A percentile compares a stretch with the other conserved stretches of the same genome.
phyloP scores from a whole-genome alignment of 92 coral and sea anemone genomes.

The Paragorgia papillata region DNA sequence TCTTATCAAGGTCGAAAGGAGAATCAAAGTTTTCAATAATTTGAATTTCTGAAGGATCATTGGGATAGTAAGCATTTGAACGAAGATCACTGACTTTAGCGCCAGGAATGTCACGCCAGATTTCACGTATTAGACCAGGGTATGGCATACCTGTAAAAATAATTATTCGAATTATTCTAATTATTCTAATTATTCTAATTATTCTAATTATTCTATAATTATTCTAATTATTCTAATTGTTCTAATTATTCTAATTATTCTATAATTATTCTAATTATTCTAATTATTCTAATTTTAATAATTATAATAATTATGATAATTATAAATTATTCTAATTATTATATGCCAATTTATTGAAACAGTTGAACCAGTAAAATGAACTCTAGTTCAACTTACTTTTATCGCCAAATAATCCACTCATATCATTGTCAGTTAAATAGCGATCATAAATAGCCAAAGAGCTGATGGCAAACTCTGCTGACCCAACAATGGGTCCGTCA shows the following conservation, averaged over 20 bases:
- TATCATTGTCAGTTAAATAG: slow-evolving; percentile 82
- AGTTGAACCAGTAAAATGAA: too few species aligned
- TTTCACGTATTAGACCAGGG: slow-evolving; percentile 97
- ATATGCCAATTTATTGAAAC: too few species aligned
- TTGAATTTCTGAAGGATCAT: slow-evolving; percentile 96
- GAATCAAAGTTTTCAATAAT: slow-evolving; percentile 98
- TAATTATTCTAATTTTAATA: too few species aligned
- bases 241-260: too few species aligned
- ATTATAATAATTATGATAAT: too few species aligned
- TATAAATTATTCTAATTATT: too few species aligned
- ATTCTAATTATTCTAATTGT: too few species aligned
- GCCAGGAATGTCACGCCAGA: slow-evolving; percentile 94
- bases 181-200: too few species aligned
- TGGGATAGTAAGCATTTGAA: slow-evolving; percentile 91
- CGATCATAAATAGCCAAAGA: slow-evolving; percentile 85
- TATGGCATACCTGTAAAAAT: slow-evolving; percentile 84
- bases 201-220: too few species aligned
- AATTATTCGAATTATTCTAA: too few species aligned
- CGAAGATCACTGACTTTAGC: slow-evolving; percentile 71
- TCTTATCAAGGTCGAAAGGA: slow-evolving; percentile 93
- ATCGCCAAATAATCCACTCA: slow-evolving; percentile 85
- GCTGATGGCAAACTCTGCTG: slow-evolving; percentile 94
- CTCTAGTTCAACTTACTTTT: slow-evolving; percentile 84
- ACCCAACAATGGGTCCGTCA: slow-evolving; percentile 68
- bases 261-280: too few species aligned